Evolutionary conservation across 92 coral and sea anemone genomes (phyloP).

Genomic region (Palythoa grandis): DNA sequence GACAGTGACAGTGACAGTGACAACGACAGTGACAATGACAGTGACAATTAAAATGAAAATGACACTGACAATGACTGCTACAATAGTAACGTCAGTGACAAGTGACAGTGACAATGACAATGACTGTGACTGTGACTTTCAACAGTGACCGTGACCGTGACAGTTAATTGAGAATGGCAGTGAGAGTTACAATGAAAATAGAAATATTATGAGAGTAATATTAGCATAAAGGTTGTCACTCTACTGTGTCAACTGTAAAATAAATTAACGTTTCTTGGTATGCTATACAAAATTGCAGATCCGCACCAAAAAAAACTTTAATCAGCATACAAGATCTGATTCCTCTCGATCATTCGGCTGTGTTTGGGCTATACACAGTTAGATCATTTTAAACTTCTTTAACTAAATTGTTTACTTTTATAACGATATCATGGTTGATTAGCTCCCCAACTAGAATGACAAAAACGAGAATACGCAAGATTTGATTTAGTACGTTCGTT

Average conservation of each 20-base stretch:
- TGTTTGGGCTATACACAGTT: too few species aligned
- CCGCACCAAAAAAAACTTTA: too few species aligned
- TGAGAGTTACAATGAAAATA: not conserved
- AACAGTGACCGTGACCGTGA: not conserved
- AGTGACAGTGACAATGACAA: not conserved
- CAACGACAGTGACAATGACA: not conserved
- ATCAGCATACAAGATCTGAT: too few species aligned
- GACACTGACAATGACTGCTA: not conserved
- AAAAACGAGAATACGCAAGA: too few species aligned
- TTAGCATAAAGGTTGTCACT: not conserved
- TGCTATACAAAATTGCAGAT: too few species aligned
- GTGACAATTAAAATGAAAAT: not conserved
- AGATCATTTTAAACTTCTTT: too few species aligned
- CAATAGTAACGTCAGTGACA: not conserved
- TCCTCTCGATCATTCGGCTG: too few species aligned
- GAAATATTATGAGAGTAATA: not conserved
- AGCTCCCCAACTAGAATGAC: too few species aligned
- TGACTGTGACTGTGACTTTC: not conserved
- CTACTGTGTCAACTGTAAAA: not conserved
- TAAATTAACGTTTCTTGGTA: too few species aligned
- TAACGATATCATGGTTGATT: too few species aligned
- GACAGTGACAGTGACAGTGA: not conserved
- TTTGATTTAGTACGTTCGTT: too few species aligned
- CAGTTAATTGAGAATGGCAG: not conserved
- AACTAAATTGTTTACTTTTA: too few species aligned